Base-by-base conservation (phyloP, 2,888 invertebrate genomes). In the Ophraella communa region DNA sequence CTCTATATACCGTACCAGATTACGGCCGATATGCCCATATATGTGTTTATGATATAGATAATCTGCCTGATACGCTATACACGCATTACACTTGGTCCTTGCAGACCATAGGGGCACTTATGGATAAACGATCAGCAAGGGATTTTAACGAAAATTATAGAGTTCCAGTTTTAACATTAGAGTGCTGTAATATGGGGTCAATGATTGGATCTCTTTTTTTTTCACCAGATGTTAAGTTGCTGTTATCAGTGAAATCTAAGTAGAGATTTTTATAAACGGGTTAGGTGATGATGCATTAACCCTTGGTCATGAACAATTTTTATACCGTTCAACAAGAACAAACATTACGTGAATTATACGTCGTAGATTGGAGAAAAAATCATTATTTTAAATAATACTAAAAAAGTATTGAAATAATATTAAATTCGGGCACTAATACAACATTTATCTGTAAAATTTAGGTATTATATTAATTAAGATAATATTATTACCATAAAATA, bases 1-100 rank as follows among this genome's bases (percentile, higher is more conserved):
- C 64, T 68, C 68, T 68, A 62, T 57, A 62, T 61, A 47, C 62
- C 54, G 60, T 62, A 64, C 62, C 66, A 68, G 68, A 68, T 68
- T 66, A 65, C 64, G 54, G 49, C 23, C 57, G 57, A 63, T 63
- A 63, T 63, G 44, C 51, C 52, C 45, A 56, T 62, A 51, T 62
- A 62, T 55, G 62, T 55, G 62, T 62, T 62, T 63, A 57, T 57
- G 62, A 62, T 62, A 52, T 56, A 57, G 63, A 63, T 63, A 63
- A 63, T 63, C 63, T 51, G 51, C 30, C 52, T 14, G 60, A 60
- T 53, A 60, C 35, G 52, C 30, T 60, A 52, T 53, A 53, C 60
- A 60, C 44, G 52, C 60, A 60, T 60, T 60, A 33, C 39, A 30
- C 27, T 27, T 11, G 42, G 60, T 44, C 60, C 30, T 53, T 52